Evolutionary conservation across 1,140 invertebrate species (phyloP), one percentile per base, ranked within the genome.

Genomic region (Polypedilum vanderplanki): DNA sequence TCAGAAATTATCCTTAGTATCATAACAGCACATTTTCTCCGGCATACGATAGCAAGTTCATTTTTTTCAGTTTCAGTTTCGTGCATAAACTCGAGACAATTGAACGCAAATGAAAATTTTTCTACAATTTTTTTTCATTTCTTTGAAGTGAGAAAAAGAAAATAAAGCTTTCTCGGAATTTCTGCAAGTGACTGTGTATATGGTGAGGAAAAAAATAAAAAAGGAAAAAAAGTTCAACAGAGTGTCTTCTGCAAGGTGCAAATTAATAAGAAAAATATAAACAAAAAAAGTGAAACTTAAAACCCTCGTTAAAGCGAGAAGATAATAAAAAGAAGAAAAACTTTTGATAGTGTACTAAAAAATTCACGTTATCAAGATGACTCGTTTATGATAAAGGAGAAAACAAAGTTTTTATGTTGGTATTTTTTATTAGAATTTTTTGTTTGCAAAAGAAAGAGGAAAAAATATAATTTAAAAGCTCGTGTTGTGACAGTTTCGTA

Each of bases 311-410:
- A 33, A 33, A 33, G 9, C 46, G n/a, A 57, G 46, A 12, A 33
- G 46, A 57, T 12, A 57, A 9, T 12, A 57, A 57, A n/a, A 15
- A 57, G 3, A 17, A 70, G 20, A 7, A 70, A 70, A 70, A 70
- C 64, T 57, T 57, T 57, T 70, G 65, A 70, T 22, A 22, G 65
- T n/a, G 18, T 70, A 70, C 65, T 70, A 70, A 70, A 70, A 70
- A 70, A 70, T 70, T 9, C 15, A 70, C 17, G n/a, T 18, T 67
- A 67, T 20, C n/a, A 20, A 70, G 65, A 70, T 70, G 17, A 70
- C 65, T 70, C 10, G 20, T 70, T 70, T 70, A 20, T 22, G 65
- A 70, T 70, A 70, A 70, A 70, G 65, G 18, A 22, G 18, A 70
- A 70, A 18, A 70, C 3, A 20, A 70, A 70, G 65, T 70, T 70